phyloP scores from a whole-genome alignment of 2,113 vertebrate species.

The Ammodytes dubius region DNA sequence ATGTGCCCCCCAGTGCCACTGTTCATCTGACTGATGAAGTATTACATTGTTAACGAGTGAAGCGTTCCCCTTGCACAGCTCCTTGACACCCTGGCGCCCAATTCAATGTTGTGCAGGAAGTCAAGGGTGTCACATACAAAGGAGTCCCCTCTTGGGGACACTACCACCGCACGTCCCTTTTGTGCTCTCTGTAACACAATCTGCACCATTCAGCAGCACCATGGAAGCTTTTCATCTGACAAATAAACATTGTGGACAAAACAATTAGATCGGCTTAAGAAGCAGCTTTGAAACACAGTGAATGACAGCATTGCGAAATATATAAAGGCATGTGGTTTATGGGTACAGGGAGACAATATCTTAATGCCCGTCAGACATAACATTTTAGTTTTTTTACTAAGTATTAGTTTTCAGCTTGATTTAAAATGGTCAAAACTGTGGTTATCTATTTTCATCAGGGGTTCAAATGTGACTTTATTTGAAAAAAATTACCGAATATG shows the following conservation, averaged over 20 bases:
- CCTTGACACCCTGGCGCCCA: not conserved
- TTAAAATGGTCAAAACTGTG: not conserved
- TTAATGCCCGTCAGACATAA: not conserved
- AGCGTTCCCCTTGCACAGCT: not conserved
- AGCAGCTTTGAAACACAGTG: slow-evolving; percentile 33
- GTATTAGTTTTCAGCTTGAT: slow-evolving; percentile 8
- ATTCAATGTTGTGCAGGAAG: slow-evolving; percentile 16
- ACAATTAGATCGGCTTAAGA: slow-evolving; percentile 29
- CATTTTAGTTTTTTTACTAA: slow-evolving; percentile 3
- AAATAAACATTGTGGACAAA: slow-evolving; percentile 43
- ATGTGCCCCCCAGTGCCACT: not conserved
- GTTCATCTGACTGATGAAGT: slow-evolving; percentile 18
- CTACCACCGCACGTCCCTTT: slow-evolving; percentile 20
- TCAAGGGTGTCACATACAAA: slow-evolving; percentile 42
- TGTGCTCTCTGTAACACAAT: slow-evolving; percentile 6
- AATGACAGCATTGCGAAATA: not conserved
- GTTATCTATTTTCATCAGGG: not conserved
- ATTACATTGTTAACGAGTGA: slow-evolving; percentile 10
- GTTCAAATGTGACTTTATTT: not conserved
- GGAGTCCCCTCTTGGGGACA: slow-evolving; percentile 20
- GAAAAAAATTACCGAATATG: not conserved
- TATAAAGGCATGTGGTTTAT: no score
- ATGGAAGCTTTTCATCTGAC: slow-evolving; percentile 40
- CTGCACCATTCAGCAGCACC: slow-evolving; percentile 8
- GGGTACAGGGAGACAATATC: not conserved